Conservation (phyloP, 2,888 invertebrate genomes). For the Cheilosia impressa region DNA sequence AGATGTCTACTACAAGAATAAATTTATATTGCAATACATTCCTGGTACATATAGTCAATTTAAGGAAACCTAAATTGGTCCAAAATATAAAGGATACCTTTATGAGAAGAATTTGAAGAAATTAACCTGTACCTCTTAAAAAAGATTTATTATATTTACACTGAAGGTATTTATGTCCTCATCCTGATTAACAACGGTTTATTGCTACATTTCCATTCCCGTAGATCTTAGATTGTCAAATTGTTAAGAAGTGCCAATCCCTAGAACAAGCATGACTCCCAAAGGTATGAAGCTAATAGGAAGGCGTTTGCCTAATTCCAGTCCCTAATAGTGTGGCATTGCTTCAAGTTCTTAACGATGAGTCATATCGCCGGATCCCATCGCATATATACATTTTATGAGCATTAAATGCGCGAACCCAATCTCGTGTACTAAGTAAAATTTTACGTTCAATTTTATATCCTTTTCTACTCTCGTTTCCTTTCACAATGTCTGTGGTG, state of each 20-base stretch:
- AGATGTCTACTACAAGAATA: no score
- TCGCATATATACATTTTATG: conserved; percentile 35
- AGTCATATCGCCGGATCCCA: conserved; percentile 15
- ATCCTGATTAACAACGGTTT: not conserved
- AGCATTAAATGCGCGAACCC: conserved; percentile 36
- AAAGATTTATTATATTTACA: not conserved
- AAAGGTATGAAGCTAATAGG: not conserved
- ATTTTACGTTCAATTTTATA: conserved; percentile 41
- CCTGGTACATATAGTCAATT: no score
- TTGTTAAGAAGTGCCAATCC: not conserved
- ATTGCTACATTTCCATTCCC: not conserved
- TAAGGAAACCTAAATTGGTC: no score
- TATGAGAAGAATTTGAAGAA: no score
- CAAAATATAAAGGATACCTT: no score
- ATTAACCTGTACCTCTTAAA: not conserved
- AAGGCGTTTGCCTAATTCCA: conserved; percentile 1
- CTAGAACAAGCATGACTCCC: not conserved
- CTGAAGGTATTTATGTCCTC: not conserved
- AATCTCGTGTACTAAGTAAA: conserved; percentile 27
- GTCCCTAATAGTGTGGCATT: not conserved
- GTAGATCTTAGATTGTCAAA: not conserved
- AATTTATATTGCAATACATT: no score
- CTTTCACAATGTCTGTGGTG: not conserved
- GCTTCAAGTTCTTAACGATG: not conserved
- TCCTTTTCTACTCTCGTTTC: not conserved